Percentiles rank a stretch among this genome's conserved stretches.
Conservation (phyloP, 92 coral and sea anemone genomes). For the Phenganax subtilis region DNA sequence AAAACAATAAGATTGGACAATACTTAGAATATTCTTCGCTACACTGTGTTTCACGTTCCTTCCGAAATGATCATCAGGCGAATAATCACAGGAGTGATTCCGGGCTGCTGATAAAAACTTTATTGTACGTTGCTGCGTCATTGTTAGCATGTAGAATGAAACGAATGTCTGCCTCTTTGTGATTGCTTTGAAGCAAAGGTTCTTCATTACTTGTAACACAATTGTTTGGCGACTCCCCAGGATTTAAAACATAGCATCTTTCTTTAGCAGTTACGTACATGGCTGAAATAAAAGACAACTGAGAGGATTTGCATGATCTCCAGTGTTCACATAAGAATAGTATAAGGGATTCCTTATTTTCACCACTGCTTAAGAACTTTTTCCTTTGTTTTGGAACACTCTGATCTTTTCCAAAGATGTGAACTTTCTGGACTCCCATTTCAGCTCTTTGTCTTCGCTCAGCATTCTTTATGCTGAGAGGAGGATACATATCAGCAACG, state of each 20-base stretch:
- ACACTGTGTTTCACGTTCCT: too few relatives aligned
- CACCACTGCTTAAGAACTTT: neutral
- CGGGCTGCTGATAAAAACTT: too few relatives aligned
- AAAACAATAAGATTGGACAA: too few relatives aligned
- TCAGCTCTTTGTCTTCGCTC: slow-evolving; percentile 26
- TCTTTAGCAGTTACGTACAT: neutral
- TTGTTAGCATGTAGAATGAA: too few relatives aligned
- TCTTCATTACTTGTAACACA: neutral
- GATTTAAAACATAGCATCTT: slow-evolving; percentile 1
- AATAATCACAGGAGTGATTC: too few relatives aligned
- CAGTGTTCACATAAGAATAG: neutral
- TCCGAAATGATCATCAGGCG: too few relatives aligned
- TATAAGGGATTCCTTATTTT: slow-evolving; percentile 39
- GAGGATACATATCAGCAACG: neutral
- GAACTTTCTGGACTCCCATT: slow-evolving; percentile 38
- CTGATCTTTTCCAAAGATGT: neutral
- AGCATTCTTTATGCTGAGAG: neutral
- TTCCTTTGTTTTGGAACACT: too few relatives aligned
- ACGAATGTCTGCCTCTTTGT: neutral
- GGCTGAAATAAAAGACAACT: neutral
- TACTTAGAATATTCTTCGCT: too few relatives aligned
- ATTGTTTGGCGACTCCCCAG: neutral
- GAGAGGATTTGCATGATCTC: neutral
- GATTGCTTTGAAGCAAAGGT: neutral
- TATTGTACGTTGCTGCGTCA: too few relatives aligned